Evolutionary conservation across 2,113 vertebrate genomes (phyloP).

Genomic region (Cinclus cinclus): DNA sequence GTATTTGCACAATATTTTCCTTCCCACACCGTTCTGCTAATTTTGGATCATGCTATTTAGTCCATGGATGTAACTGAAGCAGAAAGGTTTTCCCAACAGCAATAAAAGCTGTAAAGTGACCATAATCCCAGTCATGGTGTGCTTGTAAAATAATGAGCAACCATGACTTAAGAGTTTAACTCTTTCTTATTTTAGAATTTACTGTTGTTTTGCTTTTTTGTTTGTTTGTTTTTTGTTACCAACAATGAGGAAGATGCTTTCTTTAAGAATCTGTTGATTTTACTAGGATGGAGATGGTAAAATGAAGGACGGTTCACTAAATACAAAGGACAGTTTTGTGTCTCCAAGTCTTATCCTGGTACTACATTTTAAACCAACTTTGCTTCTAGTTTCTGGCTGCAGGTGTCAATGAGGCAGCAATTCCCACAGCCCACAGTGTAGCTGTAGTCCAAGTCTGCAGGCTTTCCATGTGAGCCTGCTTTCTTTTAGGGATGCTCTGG

Average conservation of each 20-base stretch:
- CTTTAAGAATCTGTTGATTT: background rate
- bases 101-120: background rate
- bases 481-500: background rate
- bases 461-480: background rate
- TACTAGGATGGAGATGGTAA: background rate
- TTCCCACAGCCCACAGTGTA: background rate
- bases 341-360: background rate
- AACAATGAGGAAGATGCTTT: background rate
- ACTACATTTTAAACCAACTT: background rate
- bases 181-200: background rate
- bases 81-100: background rate
- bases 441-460: background rate
- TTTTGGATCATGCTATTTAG: background rate
- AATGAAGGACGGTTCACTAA: background rate
- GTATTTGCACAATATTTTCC: background rate
- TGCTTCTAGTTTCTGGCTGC: background rate
- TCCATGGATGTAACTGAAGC: background rate
- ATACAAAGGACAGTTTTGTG: background rate
- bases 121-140: background rate
- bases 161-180: background rate
- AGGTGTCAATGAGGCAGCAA: background rate
- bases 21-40: background rate
- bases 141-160: background rate
- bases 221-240: background rate
- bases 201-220: background rate